A percentile compares a stretch with the other conserved stretches of the same genome.
Evolutionary conservation across 2,888 invertebrate genomes (phyloP).

Genomic region (Drosophila affinis): DNA sequence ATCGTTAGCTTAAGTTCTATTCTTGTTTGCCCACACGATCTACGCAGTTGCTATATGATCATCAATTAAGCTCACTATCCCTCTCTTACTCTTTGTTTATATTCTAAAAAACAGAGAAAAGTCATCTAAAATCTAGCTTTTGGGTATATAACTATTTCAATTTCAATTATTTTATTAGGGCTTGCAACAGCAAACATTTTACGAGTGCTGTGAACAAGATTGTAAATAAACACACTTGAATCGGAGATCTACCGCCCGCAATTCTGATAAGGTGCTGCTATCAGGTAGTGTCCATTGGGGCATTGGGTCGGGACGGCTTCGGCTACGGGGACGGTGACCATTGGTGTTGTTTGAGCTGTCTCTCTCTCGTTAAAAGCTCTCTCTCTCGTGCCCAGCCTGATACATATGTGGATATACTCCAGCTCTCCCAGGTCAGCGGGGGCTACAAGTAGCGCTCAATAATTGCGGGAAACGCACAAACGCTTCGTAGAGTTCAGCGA

Average conservation of each 20-base stretch:
- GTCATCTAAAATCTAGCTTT: too few species aligned
- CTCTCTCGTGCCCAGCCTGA: neutral
- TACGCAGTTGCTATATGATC: neutral
- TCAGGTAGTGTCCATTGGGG: neutral
- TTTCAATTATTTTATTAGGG: neutral
- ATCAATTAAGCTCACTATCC: neutral
- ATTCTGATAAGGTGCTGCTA: constrained; percentile 20
- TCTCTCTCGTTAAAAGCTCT: constrained; percentile 3
- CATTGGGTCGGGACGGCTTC: neutral
- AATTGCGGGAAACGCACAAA: constrained; percentile 3
- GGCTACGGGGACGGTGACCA: neutral
- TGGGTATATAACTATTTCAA: neutral
- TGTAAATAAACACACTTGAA: constrained; percentile 23
- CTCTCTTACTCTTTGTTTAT: neutral
- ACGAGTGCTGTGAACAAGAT: neutral
- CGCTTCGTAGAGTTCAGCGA: constrained; percentile 3
- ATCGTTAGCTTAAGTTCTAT: neutral
- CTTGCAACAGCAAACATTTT: constrained; percentile 19
- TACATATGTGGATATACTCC: neutral
- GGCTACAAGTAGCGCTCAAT: constrained; percentile 27
- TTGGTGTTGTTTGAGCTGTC: neutral
- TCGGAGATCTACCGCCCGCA: constrained; percentile 7
- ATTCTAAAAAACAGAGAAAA: neutral
- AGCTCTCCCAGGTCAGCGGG: neutral
- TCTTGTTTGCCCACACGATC: neutral